A percentile compares a stretch with the other conserved stretches of the same genome.
phyloP scores from a whole-genome alignment of 1,140 invertebrate species.

The Pseudachorutes palmiensis region DNA sequence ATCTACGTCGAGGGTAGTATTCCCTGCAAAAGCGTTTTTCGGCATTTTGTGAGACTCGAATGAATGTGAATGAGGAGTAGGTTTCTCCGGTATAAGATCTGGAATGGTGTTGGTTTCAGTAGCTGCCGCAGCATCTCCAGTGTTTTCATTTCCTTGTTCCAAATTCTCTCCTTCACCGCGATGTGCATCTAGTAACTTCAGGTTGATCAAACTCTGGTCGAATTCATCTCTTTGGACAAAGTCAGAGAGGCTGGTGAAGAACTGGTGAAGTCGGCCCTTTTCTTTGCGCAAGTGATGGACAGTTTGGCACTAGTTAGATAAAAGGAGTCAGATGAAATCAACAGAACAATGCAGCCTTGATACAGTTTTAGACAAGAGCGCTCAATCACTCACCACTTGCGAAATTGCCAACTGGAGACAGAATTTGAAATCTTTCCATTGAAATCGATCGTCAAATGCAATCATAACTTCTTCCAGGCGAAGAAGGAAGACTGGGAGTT shows the following conservation, averaged over 20 bases:
- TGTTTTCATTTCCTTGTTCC: no score
- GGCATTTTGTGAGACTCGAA: not conserved
- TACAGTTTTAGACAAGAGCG: no score
- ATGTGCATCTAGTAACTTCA: conserved; percentile 47
- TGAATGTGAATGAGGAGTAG: no score
- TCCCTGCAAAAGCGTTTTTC: not conserved
- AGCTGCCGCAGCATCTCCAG: not conserved
- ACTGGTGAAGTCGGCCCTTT: conserved; percentile 28
- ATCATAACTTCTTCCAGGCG: conserved; percentile 54
- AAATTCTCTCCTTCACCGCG: not conserved
- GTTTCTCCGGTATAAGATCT: no score
- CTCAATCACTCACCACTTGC: conserved; percentile 52
- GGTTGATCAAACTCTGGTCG: conserved; percentile 48
- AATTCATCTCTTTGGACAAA: conserved; percentile 55
- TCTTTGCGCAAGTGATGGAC: conserved; percentile 35
- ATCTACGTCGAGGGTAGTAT: not conserved
- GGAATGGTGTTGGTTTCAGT: no score
- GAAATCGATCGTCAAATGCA: conserved; percentile 55
- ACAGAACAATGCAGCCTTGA: no score
- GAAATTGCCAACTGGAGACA: conserved; percentile 60
- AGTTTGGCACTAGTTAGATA: conserved; percentile 30
- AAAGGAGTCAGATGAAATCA: conserved; percentile 13
- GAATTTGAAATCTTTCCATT: conserved; percentile 61
- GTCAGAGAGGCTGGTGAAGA: conserved; percentile 43
- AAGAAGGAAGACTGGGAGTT: conserved; percentile 55